phyloP scores from a whole-genome alignment of 92 coral and sea anemone genomes.

The Heteractis magnifica region DNA sequence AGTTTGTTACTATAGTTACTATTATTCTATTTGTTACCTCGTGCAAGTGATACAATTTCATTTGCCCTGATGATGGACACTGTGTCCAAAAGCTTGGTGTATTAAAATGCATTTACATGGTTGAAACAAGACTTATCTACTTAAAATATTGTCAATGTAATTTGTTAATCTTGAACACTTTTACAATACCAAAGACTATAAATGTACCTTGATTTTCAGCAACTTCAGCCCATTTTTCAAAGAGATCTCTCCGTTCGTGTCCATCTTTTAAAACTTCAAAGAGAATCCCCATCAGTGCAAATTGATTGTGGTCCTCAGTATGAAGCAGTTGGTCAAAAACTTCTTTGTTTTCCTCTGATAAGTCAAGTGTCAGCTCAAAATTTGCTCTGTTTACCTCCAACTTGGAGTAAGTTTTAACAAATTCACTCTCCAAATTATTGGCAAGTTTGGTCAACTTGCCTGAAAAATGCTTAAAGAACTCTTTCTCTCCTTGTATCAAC shows the following conservation, averaged over 20 bases:
- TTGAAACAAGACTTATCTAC: no score
- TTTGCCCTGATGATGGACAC: no score
- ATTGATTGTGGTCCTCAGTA: conserved; percentile 46
- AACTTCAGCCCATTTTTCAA: conserved; percentile 49
- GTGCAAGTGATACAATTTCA: no score
- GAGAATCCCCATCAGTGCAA: conserved; percentile 43
- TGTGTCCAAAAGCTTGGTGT: no score
- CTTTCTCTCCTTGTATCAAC: conserved; percentile 46
- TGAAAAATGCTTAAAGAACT: conserved; percentile 54
- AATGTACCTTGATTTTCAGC: conserved; percentile 38
- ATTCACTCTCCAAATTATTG: conserved; percentile 43
- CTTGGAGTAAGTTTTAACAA: conserved; percentile 37
- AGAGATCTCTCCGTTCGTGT: conserved; percentile 40
- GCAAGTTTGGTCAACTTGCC: conserved; percentile 43
- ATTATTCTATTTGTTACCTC: no score
- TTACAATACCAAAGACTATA: neutral
- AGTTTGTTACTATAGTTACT: no score
- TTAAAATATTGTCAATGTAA: no score
- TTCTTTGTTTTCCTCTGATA: conserved; percentile 41
- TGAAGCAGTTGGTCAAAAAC: conserved; percentile 43
- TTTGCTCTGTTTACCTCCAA: conserved; percentile 45
- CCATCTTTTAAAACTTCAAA: conserved; percentile 55
- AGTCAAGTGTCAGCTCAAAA: conserved; percentile 58
- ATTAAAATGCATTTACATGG: no score
- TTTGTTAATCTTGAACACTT: no score